phyloP scores from a whole-genome alignment of 2,888 invertebrate species.

The Nemurella pictetii region DNA sequence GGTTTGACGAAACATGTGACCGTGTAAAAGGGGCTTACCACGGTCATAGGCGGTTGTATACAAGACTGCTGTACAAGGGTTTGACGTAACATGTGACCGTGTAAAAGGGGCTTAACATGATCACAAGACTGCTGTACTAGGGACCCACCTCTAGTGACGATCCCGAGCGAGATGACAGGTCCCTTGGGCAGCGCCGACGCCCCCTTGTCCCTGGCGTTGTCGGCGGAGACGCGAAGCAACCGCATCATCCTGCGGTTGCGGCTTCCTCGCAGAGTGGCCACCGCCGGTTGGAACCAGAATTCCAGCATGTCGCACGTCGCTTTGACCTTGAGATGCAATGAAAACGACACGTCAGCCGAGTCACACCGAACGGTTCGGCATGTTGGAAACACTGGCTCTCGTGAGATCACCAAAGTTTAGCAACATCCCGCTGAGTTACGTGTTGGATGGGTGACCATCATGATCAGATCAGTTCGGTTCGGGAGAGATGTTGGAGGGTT shows the following conservation, averaged over 20 bases:
- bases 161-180: slow-evolving; percentile 57
- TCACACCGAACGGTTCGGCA: no score
- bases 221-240: slow-evolving; percentile 46
- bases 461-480: no score
- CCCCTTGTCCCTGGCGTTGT: slow-evolving; percentile 39
- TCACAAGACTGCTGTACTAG: background rate
- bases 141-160: slow-evolving; percentile 58
- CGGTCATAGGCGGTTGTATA: background rate
- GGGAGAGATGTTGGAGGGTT: no score
- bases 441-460: no score
- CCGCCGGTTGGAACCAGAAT: slow-evolving; percentile 55
- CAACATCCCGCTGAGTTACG: no score
- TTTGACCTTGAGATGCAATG: slow-evolving; percentile 50
- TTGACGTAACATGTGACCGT: no score
- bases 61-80: background rate
- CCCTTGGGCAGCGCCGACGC: background rate
- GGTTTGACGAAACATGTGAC: no score
- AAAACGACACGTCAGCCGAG: no score
- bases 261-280: slow-evolving; percentile 20
- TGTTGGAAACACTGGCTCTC: no score
- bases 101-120: no score
- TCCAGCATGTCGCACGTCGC: slow-evolving; percentile 57
- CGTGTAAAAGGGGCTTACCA: no score
- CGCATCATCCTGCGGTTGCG: background rate
- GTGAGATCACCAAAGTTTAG: no score